These are phyloP conservation scores for Nerophis lumbriciformis DNA, from an alignment of 2,113 vertebrate genomes.

Conservation along the genomic window DNA sequence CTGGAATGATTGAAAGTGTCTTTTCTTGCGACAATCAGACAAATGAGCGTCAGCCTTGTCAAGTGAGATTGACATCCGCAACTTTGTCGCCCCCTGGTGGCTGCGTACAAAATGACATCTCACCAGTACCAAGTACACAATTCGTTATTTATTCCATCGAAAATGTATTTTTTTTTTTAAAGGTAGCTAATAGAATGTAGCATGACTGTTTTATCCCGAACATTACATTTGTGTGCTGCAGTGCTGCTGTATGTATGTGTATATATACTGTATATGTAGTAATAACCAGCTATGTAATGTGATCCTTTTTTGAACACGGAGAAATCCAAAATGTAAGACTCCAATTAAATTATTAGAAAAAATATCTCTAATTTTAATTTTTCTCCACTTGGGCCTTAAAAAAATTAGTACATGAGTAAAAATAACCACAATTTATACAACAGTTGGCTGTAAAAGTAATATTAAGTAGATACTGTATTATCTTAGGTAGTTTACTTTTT, in stretches of 20 bases:
- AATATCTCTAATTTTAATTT: not conserved
- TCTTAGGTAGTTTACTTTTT: constrained; percentile 2
- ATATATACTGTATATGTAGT: not conserved
- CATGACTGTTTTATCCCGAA: not conserved
- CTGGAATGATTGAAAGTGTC: constrained; percentile 16
- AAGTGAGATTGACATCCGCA: no score
- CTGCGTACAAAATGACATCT: no score
- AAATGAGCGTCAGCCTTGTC: no score
- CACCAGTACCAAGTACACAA: no score
- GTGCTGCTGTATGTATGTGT: not conserved
- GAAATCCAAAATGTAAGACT: no score
- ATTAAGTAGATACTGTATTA: no score
- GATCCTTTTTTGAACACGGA: not conserved
- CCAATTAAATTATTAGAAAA: no score
- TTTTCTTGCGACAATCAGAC: constrained; percentile 40
- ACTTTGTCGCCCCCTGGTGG: no score
- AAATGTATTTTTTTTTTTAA: not conserved
- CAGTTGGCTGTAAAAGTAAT: no score
- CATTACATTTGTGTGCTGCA: not conserved
- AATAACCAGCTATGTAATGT: not conserved
- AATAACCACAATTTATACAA: no score
- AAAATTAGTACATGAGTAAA: not conserved
- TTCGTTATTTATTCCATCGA: not conserved
- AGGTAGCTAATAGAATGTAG: not conserved
- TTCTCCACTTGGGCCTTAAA: not conserved